Evolutionary conservation across 1,140 invertebrate species (phyloP).

Genomic region (Caenorhabditis briggsae): DNA sequence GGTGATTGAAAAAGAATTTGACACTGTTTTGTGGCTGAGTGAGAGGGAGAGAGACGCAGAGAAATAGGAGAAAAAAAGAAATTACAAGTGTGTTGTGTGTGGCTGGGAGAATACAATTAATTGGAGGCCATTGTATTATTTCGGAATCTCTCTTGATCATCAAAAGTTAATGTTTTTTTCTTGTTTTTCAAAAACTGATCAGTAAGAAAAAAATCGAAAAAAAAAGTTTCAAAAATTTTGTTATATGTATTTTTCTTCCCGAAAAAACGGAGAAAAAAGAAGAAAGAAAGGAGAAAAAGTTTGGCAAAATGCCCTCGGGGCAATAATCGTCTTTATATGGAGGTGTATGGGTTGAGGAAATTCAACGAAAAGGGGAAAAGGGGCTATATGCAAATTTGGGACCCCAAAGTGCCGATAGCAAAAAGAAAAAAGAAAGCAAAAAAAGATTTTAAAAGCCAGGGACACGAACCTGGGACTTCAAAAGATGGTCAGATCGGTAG

Average conservation of each 20-base stretch:
- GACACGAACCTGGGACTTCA: no score
- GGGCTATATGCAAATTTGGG: no score
- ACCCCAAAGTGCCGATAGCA: no score
- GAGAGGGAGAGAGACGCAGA: neutral
- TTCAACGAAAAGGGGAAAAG: no score
- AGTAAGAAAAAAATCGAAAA: neutral
- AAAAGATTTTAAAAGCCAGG: no score
- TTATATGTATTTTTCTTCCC: neutral
- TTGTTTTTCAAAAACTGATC: neutral
- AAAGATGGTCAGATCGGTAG: no score
- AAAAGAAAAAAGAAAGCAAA: no score
- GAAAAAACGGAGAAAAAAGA: neutral
- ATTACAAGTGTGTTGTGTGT: neutral
- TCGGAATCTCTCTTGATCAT: neutral
- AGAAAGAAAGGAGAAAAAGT: neutral
- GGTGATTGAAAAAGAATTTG: slow-evolving; percentile 26
- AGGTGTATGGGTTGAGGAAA: neutral
- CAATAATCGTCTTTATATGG: slow-evolving; percentile 45
- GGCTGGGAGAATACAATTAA: neutral
- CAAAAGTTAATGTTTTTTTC: slow-evolving; percentile 2
- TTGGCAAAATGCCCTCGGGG: neutral
- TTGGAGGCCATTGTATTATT: slow-evolving; percentile 4
- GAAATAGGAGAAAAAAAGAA: neutral
- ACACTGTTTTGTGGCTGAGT: neutral
- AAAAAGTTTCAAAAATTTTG: neutral